Evolutionary conservation across 2,797 vertebrate species (phyloP).

Genomic region (Falco biarmicus): DNA sequence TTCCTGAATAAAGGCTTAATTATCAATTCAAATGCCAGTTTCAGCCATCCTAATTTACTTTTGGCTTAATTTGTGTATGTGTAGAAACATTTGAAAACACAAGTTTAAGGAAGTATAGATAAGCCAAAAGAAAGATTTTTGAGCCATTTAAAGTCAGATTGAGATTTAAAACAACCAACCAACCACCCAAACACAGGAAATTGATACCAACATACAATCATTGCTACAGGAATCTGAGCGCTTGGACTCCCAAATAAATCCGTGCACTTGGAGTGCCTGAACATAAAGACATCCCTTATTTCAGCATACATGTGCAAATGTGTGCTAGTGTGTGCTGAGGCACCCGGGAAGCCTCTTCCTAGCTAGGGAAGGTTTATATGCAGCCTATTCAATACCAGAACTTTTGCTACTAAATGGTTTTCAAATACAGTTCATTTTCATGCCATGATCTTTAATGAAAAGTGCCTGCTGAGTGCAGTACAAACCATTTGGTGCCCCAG

Average conservation of each 20-base stretch:
- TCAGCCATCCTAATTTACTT: neutral
- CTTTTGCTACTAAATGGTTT: conserved; percentile 44
- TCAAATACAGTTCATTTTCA: conserved; percentile 64
- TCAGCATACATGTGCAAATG: neutral
- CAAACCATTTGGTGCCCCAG: conserved; percentile 81
- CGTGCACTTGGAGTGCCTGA: neutral
- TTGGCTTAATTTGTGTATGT: neutral
- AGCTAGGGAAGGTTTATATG: neutral
- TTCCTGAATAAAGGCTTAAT: conserved; percentile 17
- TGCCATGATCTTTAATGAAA: conserved; percentile 79
- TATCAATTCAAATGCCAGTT: neutral
- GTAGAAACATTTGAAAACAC: neutral
- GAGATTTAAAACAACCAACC: neutral
- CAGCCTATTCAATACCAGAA: conserved; percentile 29
- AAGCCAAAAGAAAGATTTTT: neutral
- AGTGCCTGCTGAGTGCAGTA: conserved; percentile 74
- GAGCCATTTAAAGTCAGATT: neutral
- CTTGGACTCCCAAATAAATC: neutral
- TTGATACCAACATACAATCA: neutral
- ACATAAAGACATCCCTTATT: neutral
- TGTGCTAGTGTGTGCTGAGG: neutral
- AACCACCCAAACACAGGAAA: neutral
- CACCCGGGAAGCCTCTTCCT: neutral
- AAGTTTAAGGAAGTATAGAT: neutral
- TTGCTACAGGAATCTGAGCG: neutral